Percentiles rank a stretch among this genome's conserved stretches.
Evolutionary conservation across 1,140 invertebrate species (phyloP).

Genomic region (Caerostris extrusa): DNA sequence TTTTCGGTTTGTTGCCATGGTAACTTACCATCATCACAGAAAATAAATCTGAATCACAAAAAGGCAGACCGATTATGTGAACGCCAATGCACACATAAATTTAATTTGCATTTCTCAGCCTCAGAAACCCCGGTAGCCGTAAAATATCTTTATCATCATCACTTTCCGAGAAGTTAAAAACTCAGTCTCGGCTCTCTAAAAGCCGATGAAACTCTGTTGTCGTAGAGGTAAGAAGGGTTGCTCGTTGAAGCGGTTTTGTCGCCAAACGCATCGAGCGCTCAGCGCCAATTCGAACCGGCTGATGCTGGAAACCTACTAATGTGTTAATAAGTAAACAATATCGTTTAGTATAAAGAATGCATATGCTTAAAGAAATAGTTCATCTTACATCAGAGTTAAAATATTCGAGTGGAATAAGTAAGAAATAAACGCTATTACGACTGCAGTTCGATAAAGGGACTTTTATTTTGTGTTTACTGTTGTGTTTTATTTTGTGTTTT

Average conservation of each 20-base stretch:
- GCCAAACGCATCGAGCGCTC: background rate
- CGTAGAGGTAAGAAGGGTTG: conserved; percentile 69
- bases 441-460: too few species aligned
- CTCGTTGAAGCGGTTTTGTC: background rate
- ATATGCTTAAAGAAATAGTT: too few species aligned
- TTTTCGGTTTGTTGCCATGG: conserved; percentile 51
- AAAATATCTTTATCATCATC: conserved; percentile 31
- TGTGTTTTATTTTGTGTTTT: too few species aligned
- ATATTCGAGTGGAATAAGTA: too few species aligned
- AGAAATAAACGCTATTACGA: too few species aligned
- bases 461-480: too few species aligned
- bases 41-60: conserved; percentile 26
- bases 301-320: background rate
- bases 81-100: background rate
- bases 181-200: conserved; percentile 32
- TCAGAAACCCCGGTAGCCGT: background rate
- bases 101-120: background rate
- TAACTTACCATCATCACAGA: conserved; percentile 54
- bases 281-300: conserved; percentile 16
- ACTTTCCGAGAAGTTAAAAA: conserved; percentile 57
- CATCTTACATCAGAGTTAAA: too few species aligned
- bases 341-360: background rate
- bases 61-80: background rate
- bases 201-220: conserved; percentile 61
- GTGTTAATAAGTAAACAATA: conserved; percentile 16